Base-by-base conservation (phyloP, 2,797 vertebrate genomes). In the Anguilla megastoma region DNA sequence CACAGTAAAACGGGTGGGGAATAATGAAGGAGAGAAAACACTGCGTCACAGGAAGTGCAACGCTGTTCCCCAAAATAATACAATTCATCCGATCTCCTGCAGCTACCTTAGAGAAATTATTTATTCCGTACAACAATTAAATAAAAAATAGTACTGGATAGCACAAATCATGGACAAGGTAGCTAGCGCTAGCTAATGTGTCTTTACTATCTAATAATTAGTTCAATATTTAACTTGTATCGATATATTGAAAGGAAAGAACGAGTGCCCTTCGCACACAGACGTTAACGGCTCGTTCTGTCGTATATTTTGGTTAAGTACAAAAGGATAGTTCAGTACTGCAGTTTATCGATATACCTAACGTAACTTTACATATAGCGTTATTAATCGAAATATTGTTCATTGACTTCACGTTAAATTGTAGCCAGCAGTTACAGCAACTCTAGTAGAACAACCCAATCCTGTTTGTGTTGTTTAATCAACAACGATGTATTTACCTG, bases 401-500 rank as follows among this genome's bases (percentile, higher is more conserved):
- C 45, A 41, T 79, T 41, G 12, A 16, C 79, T 24, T 16, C 41
- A 50, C 41, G 79, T 50, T 2, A 50, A 50, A 82, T 82, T 36
- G 14, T 14, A 82, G 41, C 41, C 6, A 82, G 45, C 79, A n/a
- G 21, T 50, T 12, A 5, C 12, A 36, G 36, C 33, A 36, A 33
- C n/a, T 71, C 7, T 71, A 9, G 5, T 27, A 8, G 1, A 71
- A 27, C 9, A 27, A 33, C 27, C 12, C 5, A 33, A 27, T 12
- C 63, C 24, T 7, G 18, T 30, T 80, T 21, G 14, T 80, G 5
- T 45, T 48, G 36, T 10, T 80, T 5, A 80, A 24, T 8, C 18
- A 2, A 24, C 21, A 82, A 3, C 41, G 76, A n/a, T n/a, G 45
- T 82, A 76, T 89, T 95, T 95, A 96, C 96, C 95, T 96, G 93